Evolutionary conservation across 2,888 invertebrate species (phyloP).

Genomic region (Callyntrura sp.): DNA sequence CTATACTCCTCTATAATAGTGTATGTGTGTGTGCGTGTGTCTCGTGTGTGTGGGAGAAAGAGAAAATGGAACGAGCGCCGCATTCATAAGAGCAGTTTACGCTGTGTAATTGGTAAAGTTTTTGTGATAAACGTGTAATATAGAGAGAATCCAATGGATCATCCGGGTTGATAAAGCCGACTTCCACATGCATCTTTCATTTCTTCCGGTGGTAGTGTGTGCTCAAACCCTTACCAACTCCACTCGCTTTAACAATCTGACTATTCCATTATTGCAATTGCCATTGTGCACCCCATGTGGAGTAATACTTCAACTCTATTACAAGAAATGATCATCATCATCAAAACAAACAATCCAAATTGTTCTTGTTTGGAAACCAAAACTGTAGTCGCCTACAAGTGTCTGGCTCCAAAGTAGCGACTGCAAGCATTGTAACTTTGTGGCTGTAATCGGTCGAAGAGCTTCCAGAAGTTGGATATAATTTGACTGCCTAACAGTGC

Average conservation of each 20-base stretch:
- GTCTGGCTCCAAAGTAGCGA: not conserved
- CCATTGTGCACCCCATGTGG: slow-evolving; percentile 66
- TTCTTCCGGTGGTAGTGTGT: slow-evolving; percentile 35
- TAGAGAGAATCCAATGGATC: slow-evolving; percentile 65
- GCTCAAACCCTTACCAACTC: not conserved
- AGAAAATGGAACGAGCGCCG: slow-evolving; percentile 63
- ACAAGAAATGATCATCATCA: slow-evolving; percentile 58
- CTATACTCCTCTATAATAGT: not conserved
- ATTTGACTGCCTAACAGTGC: too few relatives aligned
- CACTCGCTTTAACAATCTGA: not conserved
- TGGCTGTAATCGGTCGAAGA: too few relatives aligned
- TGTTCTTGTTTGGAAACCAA: slow-evolving; percentile 29
- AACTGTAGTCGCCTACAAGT: not conserved
- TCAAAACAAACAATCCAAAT: slow-evolving; percentile 41
- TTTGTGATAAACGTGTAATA: slow-evolving; percentile 73
- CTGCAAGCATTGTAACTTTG: too few relatives aligned
- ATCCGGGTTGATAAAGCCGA: slow-evolving; percentile 65
- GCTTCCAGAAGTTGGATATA: too few relatives aligned
- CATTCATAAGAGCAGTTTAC: slow-evolving; percentile 65
- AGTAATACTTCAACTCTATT: slow-evolving; percentile 50
- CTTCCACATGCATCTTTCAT: slow-evolving; percentile 64
- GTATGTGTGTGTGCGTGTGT: not conserved
- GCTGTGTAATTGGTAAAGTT: slow-evolving; percentile 75
- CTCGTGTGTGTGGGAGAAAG: not conserved
- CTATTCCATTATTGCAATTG: slow-evolving; percentile 53